A percentile compares a stretch with the other conserved stretches of the same genome.
Evolutionary conservation across 2,797 vertebrate genomes (phyloP).

Genomic region (Sphenopsis melanotis): DNA sequence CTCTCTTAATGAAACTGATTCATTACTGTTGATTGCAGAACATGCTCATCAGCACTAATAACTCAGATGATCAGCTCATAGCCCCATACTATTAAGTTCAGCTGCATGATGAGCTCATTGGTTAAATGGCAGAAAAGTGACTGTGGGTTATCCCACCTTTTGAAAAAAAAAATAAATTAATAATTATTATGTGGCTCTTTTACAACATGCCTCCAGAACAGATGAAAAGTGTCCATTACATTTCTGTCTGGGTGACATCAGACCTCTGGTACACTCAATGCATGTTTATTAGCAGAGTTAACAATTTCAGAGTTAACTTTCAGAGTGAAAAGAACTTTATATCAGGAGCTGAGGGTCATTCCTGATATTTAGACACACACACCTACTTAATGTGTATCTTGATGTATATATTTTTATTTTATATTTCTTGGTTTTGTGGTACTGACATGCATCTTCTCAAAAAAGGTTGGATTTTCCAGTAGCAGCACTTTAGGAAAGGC

Average conservation of each 20-base stretch:
- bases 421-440: neutral
- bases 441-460: neutral
- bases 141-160: neutral
- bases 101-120: neutral
- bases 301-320: neutral
- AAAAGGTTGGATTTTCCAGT: neutral
- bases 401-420: neutral
- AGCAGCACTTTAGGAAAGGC: neutral
- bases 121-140: neutral
- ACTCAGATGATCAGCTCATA: neutral
- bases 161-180: neutral
- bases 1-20: constrained; percentile 13
- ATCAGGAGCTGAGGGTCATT: neutral
- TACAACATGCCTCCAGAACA: neutral
- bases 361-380: neutral
- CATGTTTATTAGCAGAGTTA: neutral
- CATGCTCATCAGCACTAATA: neutral
- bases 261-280: neutral
- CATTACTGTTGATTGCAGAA: constrained; percentile 27
- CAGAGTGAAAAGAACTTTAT: neutral
- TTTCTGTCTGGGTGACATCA: neutral
- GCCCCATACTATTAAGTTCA: neutral
- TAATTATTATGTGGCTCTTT: neutral
- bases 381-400: rapidly evolving
- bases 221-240: neutral